A percentile compares a stretch with the other conserved stretches of the same genome.
Conservation (phyloP, 2,113 vertebrate genomes). For the Crotalus tigris region DNA sequence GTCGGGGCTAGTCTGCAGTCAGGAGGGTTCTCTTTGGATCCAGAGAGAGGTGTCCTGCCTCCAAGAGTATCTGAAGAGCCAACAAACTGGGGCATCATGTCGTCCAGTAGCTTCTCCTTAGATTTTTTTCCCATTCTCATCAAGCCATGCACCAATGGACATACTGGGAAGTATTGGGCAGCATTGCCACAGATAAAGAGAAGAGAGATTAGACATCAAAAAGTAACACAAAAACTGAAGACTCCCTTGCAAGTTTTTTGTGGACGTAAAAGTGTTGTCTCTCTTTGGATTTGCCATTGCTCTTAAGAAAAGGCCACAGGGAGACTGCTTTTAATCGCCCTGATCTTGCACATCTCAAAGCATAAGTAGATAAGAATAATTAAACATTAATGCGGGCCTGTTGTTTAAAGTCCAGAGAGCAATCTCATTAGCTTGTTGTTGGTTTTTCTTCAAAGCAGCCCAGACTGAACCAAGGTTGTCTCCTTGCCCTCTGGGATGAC, state of each 20-base stretch:
- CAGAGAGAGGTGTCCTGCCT: too few species aligned
- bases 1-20: too few species aligned
- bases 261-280: background rate
- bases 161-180: background rate
- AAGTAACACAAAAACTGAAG: background rate
- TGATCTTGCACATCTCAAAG: background rate
- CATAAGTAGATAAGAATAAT: constrained; percentile 3
- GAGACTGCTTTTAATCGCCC: background rate
- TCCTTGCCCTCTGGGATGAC: constrained; percentile 25
- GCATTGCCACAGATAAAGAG: background rate
- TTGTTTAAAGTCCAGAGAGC: constrained; percentile 39
- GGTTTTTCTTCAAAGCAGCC: constrained; percentile 30
- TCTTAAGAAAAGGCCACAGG: background rate
- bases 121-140: background rate
- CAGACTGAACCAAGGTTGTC: constrained; percentile 23
- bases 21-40: too few species aligned
- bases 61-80: too few species aligned
- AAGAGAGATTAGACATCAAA: background rate
- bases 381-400: background rate
- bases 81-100: too few species aligned
- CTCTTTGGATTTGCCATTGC: background rate
- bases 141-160: background rate
- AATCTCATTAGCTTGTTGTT: constrained; percentile 28
- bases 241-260: background rate
- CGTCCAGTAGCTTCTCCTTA: background rate